These are phyloP conservation scores for Petrocephalus microphthalmus DNA, from an alignment of 2,113 vertebrate species.

Conservation along the genomic window DNA sequence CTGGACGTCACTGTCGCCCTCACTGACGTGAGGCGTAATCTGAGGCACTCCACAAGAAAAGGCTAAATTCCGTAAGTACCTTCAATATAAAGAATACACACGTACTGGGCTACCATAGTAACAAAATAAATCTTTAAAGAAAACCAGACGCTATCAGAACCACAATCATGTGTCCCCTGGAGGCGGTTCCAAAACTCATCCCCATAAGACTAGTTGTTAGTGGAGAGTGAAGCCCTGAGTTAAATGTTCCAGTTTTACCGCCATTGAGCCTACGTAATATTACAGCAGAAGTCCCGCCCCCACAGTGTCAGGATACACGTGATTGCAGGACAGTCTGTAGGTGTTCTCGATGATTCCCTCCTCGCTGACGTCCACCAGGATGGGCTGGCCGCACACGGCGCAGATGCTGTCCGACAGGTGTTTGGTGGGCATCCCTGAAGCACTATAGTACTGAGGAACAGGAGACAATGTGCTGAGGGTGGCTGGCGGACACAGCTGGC, in stretches of 20 bases:
- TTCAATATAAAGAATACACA: not conserved
- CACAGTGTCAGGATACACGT: constrained; percentile 84
- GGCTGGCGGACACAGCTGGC: not conserved
- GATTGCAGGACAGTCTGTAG: constrained; percentile 91
- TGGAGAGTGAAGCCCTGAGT: too few relatives aligned
- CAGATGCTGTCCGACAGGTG: constrained; percentile 93
- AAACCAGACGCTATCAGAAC: not conserved
- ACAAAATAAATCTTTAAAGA: not conserved
- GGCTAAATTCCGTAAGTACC: not conserved
- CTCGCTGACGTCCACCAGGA: constrained; percentile 91
- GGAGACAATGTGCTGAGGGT: not conserved
- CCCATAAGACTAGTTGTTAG: too few relatives aligned
- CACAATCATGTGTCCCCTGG: not conserved
- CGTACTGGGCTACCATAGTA: not conserved
- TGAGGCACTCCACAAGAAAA: not conserved
- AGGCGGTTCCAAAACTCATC: not conserved
- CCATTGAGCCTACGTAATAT: not conserved
- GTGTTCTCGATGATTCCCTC: constrained; percentile 98
- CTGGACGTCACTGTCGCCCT: not conserved
- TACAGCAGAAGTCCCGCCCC: not conserved
- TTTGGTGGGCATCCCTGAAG: constrained; percentile 94
- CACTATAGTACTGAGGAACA: constrained; percentile 79
- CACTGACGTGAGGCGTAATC: not conserved
- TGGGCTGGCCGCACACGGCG: constrained; percentile 90
- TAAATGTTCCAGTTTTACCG: not conserved